Percentiles rank a stretch among this genome's conserved stretches.
phyloP scores from a whole-genome alignment of 2,888 invertebrate genomes.

The Pandemis heparana region DNA sequence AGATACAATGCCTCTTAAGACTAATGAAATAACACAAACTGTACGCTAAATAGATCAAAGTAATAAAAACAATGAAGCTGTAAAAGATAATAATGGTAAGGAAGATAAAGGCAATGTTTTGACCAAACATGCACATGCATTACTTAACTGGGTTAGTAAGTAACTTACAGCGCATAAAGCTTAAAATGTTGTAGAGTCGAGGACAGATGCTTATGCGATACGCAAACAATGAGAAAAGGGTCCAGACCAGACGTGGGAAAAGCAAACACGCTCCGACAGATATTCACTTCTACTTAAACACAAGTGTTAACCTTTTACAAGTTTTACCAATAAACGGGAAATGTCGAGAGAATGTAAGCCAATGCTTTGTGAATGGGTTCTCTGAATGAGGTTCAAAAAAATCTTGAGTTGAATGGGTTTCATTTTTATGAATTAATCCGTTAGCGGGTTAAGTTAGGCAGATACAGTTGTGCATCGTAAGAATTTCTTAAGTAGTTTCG shows the following conservation, averaged over 20 bases:
- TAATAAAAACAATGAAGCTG: not conserved
- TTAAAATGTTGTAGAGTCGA: conserved; percentile 9
- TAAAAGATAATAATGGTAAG: not conserved
- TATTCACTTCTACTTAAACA: conserved; percentile 55
- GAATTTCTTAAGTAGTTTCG: too few species aligned
- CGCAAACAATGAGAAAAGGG: conserved; percentile 56
- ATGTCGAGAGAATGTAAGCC: conserved; percentile 25
- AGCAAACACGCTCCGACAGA: conserved; percentile 60
- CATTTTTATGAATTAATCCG: conserved; percentile 10
- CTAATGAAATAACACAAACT: too few species aligned
- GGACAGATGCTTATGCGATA: conserved; percentile 43
- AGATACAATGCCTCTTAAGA: not conserved
- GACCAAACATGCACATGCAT: conserved; percentile 14
- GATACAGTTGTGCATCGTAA: not conserved
- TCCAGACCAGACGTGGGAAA: conserved; percentile 64
- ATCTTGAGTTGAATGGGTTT: conserved; percentile 1
- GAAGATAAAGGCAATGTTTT: conserved; percentile 2
- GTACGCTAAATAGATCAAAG: not conserved
- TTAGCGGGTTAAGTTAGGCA: not conserved
- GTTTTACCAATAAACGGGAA: conserved; percentile 37
- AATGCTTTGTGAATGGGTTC: conserved; percentile 8
- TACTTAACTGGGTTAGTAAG: conserved; percentile 23
- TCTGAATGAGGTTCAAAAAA: conserved; percentile 12
- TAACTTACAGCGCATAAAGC: conserved; percentile 15
- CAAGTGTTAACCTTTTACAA: conserved; percentile 42